Evolutionary conservation across 2,113 vertebrate species (phyloP).

Genomic region (Gadus macrocephalus): DNA sequence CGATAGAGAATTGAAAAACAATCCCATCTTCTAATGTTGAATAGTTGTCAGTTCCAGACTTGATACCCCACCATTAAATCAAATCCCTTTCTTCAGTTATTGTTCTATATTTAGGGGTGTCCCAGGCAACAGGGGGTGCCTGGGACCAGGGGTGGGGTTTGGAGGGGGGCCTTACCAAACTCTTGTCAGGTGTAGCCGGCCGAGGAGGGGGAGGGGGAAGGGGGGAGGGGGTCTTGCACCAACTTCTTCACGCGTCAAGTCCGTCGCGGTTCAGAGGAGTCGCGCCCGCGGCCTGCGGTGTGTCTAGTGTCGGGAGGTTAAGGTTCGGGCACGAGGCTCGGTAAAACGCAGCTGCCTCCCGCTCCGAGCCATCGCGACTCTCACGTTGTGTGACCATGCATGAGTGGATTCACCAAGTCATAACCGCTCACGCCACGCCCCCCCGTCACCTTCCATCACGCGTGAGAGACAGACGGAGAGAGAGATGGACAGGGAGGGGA

Average conservation of each 20-base stretch:
- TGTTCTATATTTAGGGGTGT: constrained; percentile 46
- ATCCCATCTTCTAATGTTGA: neutral
- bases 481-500: too few relatives aligned
- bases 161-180: constrained; percentile 54
- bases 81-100: constrained; percentile 59
- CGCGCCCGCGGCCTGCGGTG: neutral
- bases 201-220: constrained; percentile 47
- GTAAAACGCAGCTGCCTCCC: constrained; percentile 48
- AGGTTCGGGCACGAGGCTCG: constrained; percentile 53
- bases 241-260: neutral
- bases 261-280: neutral
- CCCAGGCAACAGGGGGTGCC: too few relatives aligned
- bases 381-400: constrained; percentile 73
- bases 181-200: constrained; percentile 52
- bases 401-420: constrained; percentile 72
- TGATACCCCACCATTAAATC: constrained; percentile 61
- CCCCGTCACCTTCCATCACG: constrained; percentile 38
- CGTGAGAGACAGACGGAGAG: neutral
- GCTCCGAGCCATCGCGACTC: constrained; percentile 75
- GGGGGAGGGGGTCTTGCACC: neutral
- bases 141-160: too few relatives aligned
- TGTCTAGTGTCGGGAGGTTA: constrained; percentile 51
- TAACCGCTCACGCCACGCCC: constrained; percentile 70
- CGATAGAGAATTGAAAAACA: too few relatives aligned
- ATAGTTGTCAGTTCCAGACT: constrained; percentile 61